Conservation (phyloP, 2,888 invertebrate species). For the Drosophila leonis region DNA sequence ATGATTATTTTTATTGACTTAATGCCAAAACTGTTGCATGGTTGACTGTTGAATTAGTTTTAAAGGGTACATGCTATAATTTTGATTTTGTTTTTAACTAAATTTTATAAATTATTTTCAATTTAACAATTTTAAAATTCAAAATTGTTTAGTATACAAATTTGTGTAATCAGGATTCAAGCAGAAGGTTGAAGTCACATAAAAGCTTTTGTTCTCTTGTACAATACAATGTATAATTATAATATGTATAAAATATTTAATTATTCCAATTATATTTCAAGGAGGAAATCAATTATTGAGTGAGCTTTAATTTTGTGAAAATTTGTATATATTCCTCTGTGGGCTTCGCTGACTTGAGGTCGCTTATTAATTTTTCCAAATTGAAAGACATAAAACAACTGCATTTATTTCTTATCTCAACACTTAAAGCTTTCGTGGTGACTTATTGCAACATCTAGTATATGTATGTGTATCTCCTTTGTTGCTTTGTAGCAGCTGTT, state of each 20-base stretch:
- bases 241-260: not conserved
- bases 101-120: too few relatives aligned
- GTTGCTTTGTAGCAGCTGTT: conserved; percentile 21
- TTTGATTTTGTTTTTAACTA: too few relatives aligned
- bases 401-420: not conserved
- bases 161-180: too few relatives aligned
- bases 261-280: not conserved
- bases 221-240: too few relatives aligned
- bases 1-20: not conserved
- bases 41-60: not conserved
- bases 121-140: too few relatives aligned
- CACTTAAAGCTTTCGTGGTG: not conserved
- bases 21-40: not conserved
- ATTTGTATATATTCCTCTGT: too few relatives aligned
- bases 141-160: too few relatives aligned
- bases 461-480: conserved; percentile 4
- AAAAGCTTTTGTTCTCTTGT: too few relatives aligned
- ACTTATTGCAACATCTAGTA: not conserved
- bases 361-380: not conserved
- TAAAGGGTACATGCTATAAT: not conserved
- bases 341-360: too few relatives aligned
- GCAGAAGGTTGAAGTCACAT: too few relatives aligned
- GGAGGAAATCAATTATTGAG: not conserved
- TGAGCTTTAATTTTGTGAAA: not conserved
- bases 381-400: not conserved